phyloP scores from a whole-genome alignment of 1,140 invertebrate species.

The Papilio dardanus region DNA sequence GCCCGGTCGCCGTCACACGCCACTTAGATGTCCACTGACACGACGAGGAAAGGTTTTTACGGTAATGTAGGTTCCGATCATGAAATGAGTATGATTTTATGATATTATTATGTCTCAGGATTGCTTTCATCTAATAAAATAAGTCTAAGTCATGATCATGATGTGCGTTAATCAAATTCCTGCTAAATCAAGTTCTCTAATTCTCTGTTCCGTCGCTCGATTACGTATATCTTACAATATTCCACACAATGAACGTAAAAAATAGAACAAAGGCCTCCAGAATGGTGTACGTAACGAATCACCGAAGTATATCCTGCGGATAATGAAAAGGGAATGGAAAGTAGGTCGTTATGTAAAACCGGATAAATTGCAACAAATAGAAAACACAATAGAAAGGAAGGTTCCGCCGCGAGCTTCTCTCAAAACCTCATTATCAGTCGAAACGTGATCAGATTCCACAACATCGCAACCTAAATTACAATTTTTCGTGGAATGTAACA shows the following conservation, averaged over 20 bases:
- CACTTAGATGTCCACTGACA: background rate
- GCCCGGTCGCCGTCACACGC: background rate
- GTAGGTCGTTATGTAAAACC: constrained; percentile 34
- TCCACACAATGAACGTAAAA: background rate
- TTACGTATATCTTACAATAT: background rate
- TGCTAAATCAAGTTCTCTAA: background rate
- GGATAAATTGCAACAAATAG: constrained; percentile 32
- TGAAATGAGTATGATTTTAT: no score
- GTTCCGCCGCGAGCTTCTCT: background rate
- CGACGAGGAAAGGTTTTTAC: background rate
- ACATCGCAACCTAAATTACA: constrained; percentile 15
- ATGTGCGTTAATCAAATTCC: no score
- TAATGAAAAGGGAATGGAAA: constrained; percentile 34
- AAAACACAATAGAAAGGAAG: constrained; percentile 30
- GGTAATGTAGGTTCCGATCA: background rate
- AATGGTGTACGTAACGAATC: background rate
- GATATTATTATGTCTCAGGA: no score
- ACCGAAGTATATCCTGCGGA: constrained; percentile 3
- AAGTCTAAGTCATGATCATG: no score
- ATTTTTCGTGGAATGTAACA: constrained; percentile 18
- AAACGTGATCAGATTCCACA: constrained; percentile 24
- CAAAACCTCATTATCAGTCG: constrained; percentile 29
- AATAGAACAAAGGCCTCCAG: background rate
- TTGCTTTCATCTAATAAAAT: background rate
- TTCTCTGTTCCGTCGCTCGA: background rate